Conservation (phyloP, 2,113 vertebrate species). For the Sclerurus mexicanus region DNA sequence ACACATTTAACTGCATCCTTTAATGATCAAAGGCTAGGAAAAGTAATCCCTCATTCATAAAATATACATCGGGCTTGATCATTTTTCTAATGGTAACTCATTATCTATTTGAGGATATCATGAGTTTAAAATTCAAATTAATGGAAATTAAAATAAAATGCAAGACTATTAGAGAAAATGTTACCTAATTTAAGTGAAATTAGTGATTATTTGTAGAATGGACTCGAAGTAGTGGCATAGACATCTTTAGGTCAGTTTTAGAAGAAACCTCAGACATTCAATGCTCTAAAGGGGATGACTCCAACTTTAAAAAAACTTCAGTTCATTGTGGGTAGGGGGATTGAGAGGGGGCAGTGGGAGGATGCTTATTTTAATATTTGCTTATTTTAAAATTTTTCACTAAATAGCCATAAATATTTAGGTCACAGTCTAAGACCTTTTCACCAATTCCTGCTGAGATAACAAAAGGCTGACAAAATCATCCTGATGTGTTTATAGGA, state of each 20-base stretch:
- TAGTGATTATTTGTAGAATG: not conserved
- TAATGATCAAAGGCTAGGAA: not conserved
- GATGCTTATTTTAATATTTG: not conserved
- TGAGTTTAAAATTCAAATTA: not conserved
- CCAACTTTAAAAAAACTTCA: not conserved
- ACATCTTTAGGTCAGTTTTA: not conserved
- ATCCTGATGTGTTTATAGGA: not conserved
- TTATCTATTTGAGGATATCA: not conserved
- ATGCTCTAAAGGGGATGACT: not conserved
- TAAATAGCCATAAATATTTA: not conserved
- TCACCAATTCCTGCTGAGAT: not conserved
- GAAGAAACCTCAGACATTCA: not conserved
- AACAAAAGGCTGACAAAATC: not conserved
- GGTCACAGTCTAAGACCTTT: not conserved
- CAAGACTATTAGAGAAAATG: not conserved
- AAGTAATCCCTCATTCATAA: conserved; percentile 7
- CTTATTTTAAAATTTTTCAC: not conserved
- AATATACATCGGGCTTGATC: not conserved
- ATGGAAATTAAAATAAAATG: not conserved
- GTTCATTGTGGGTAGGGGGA: not conserved
- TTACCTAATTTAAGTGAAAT: not conserved
- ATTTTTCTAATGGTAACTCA: not conserved
- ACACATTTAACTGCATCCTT: too few species aligned
- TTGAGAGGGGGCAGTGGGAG: rapidly evolving
- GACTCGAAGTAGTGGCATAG: not conserved